Evolutionary conservation across 2,797 vertebrate genomes (phyloP), one percentile per base, ranked within the genome.

Genomic region (Clarias pachynema): DNA sequence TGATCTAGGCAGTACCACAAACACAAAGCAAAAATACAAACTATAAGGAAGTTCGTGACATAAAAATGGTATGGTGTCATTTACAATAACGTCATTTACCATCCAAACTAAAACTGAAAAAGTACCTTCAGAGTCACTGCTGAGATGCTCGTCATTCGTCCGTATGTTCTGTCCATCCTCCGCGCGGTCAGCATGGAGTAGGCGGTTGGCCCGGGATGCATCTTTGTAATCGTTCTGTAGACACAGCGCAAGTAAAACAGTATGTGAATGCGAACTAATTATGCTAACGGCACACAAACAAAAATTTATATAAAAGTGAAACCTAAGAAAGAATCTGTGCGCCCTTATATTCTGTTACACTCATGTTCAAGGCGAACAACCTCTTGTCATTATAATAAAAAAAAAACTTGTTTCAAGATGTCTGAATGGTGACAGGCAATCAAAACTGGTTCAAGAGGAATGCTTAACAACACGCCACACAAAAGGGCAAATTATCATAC

Each of bases 61-160:
- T 79, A 24, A 37, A 68, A 62, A 40, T 29, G 24, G 37, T 9
- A 20, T 0, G 2, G 8, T 3, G 22, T 29, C 14, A 9, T 53
- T 79, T n/a, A 12, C 8, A 6, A 22, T 22, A 15, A 12, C 53
- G 3, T 22, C 5, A 5, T 15, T 37, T 60, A 18, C 49, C 10
- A 14, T 14, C 49, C 12, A 53, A 53, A 53, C 49, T 14, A 14
- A 14, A 53, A 53, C 3, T 14, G 5, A 12, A 78, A n/a, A 37
- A 66, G 8, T 90, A 96, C 95, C 91, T 89, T 96, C 95, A 2
- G 95, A 96, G 90, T 96, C 95, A 12, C 94, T 95, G 92, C 94
- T 94, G 86, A 93, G 93, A 87, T 94, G 94, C 83, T 96, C 95
- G 77, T 96, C 95, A 0, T 90, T 90, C 59, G 86, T 87, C 16